Evolutionary conservation across 2,113 vertebrate genomes (phyloP).

Genomic region (Stegastes partitus): DNA sequence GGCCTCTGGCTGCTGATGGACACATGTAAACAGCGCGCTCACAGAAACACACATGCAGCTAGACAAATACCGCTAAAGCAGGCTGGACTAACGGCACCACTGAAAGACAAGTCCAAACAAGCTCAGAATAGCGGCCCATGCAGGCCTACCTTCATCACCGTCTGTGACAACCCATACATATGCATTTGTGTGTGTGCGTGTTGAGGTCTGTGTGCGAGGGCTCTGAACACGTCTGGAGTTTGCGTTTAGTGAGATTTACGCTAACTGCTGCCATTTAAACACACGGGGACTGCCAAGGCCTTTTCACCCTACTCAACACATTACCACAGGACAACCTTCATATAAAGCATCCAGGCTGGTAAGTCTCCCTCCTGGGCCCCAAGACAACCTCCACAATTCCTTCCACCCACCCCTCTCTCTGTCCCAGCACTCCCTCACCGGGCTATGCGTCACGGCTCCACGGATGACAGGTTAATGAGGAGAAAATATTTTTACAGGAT

Average conservation of each 20-base stretch:
- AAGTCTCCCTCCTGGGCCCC: slow-evolving; percentile 58
- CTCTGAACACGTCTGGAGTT: slow-evolving; percentile 55
- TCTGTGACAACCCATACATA: slow-evolving; percentile 40
- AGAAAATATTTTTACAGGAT: slow-evolving; percentile 89
- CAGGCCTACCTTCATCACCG: slow-evolving; percentile 46
- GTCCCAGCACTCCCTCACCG: slow-evolving; percentile 56
- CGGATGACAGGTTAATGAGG: slow-evolving; percentile 87
- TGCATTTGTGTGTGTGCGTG: slow-evolving; percentile 23
- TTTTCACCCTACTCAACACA: slow-evolving; percentile 78
- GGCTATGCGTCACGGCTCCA: slow-evolving; percentile 72
- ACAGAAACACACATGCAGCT: slow-evolving; percentile 68
- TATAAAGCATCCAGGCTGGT: slow-evolving; percentile 73
- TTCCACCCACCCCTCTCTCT: slow-evolving; percentile 47
- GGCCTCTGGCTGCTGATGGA: slow-evolving; percentile 74
- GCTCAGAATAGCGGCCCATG: slow-evolving; percentile 35
- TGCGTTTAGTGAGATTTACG: slow-evolving; percentile 72
- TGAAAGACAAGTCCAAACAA: slow-evolving; percentile 81
- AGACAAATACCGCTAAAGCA: slow-evolving; percentile 64
- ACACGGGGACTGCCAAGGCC: slow-evolving; percentile 63
- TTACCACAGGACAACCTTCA: slow-evolving; percentile 76
- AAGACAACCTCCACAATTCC: slow-evolving; percentile 47
- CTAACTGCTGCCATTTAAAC: slow-evolving; percentile 78
- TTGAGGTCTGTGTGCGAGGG: slow-evolving; percentile 34
- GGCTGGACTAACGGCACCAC: slow-evolving; percentile 41
- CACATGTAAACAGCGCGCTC: slow-evolving; percentile 71